Evolutionary conservation across 2,888 invertebrate genomes (phyloP), one percentile per base, ranked within the genome.

Genomic region (Operophtera brumata): DNA sequence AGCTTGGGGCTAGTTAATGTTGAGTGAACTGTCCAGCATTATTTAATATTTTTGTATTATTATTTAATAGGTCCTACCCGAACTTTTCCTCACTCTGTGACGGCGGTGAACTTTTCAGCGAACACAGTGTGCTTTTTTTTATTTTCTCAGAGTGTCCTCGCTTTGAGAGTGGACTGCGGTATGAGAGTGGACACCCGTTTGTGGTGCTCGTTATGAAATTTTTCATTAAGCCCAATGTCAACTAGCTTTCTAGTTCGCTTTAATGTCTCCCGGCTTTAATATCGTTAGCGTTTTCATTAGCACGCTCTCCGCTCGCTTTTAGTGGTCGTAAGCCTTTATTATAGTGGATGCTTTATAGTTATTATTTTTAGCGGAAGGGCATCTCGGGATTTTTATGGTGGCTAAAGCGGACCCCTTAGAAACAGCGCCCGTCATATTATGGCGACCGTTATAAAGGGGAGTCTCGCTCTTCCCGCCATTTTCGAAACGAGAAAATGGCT

Each of bases 281-380:
- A 73, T 71, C 77, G 77, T 79, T 76, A 76, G 77, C 70, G 65
- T 77, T 81, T 81, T 82, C 80, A 80, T 82, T 81, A 78, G 76
- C 73, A 76, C 73, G 67, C 71, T 62, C 69, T 76, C 69, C 68
- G 69, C 68, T 67, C 65, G 69, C 71, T 70, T 74, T 73, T 77
- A 79, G 71, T 77, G 75, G 67, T 69, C 76, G 76, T 80, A 73
- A 75, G 71, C 68, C 72, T 71, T 75, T 73, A 74, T 78, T 71
- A 73, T 76, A 68, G 73, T 71, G 69, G 53, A 64, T 60, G 65
- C 66, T 79, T 77, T 77, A 77, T 67, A 70, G 70, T 75, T 78
- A 76, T 77, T 78, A 75, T 75, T 73, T 68, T 69, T 68, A 50
- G 54, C 47, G 47, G 20, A 37, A 52, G 47, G 52, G 54, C 30